phyloP scores from a whole-genome alignment of 2,797 vertebrate genomes.

The Propithecus perrieri region DNA sequence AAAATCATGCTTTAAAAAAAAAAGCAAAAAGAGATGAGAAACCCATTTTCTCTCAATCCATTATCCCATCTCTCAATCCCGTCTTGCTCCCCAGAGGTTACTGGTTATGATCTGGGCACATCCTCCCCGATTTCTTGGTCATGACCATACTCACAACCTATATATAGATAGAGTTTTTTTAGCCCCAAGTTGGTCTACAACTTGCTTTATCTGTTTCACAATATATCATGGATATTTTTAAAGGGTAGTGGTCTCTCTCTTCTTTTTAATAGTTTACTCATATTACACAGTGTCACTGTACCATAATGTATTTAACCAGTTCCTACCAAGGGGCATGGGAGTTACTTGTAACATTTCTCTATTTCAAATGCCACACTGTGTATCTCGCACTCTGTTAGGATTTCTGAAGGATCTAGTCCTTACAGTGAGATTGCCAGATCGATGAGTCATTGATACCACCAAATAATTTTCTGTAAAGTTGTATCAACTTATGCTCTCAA shows the following conservation, averaged over 20 bases:
- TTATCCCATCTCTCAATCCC: background rate
- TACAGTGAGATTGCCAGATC: background rate
- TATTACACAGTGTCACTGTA: background rate
- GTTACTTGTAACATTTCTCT: background rate
- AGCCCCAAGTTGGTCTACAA: background rate
- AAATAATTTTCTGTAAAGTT: background rate
- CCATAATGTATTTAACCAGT: background rate
- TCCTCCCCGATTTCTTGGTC: background rate
- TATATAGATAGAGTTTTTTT: accelerated
- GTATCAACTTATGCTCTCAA: background rate
- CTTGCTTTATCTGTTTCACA: background rate
- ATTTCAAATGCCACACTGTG: background rate
- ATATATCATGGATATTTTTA: background rate
- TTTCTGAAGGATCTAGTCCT: background rate
- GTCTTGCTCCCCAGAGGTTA: background rate
- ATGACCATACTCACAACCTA: background rate
- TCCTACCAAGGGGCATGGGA: background rate
- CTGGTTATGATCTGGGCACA: background rate
- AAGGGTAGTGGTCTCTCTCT: background rate
- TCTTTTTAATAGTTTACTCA: background rate
- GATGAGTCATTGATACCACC: background rate
- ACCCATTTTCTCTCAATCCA: background rate
- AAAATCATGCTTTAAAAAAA: background rate
- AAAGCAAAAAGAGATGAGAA: background rate
- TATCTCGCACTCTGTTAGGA: background rate